A percentile compares a stretch with the other conserved stretches of the same genome.
Evolutionary conservation across 2,888 invertebrate genomes (phyloP).

Genomic region (Drosophila mulleri): DNA sequence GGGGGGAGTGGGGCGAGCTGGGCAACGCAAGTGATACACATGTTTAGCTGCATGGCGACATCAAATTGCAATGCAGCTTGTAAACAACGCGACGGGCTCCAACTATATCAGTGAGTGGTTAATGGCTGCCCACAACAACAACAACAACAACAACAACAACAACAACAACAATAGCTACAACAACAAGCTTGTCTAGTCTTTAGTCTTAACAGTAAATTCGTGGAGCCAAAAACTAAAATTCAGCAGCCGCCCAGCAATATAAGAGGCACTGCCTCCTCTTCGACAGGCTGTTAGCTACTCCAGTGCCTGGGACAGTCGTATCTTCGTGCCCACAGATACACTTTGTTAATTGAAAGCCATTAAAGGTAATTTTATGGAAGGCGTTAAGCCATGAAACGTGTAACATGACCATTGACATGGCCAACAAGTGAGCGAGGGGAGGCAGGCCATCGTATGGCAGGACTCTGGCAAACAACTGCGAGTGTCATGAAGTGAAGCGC

Average conservation of each 20-base stretch:
- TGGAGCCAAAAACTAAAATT: slow-evolving; percentile 29
- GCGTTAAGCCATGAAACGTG: slow-evolving; percentile 85
- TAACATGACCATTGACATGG: slow-evolving; percentile 83
- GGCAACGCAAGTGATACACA: slow-evolving; percentile 77
- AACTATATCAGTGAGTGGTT: slow-evolving; percentile 43
- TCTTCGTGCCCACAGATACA: slow-evolving; percentile 79
- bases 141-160: slow-evolving; percentile 5
- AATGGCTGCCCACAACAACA: slow-evolving; percentile 43
- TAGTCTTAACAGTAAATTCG: slow-evolving; percentile 65
- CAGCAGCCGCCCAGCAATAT: slow-evolving; percentile 34
- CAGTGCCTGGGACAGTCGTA: slow-evolving; percentile 43
- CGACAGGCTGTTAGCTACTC: slow-evolving; percentile 32
- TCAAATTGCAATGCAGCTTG: slow-evolving; percentile 67
- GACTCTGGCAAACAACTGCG: slow-evolving; percentile 42
- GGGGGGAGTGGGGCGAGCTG: not conserved
- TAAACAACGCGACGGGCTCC: slow-evolving; percentile 42
- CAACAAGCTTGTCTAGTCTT: slow-evolving; percentile 20
- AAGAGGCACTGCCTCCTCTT: slow-evolving; percentile 54
- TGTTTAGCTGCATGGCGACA: slow-evolving; percentile 83
- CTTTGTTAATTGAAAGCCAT: slow-evolving; percentile 86
- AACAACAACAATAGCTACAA: slow-evolving; percentile 20
- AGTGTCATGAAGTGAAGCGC: slow-evolving; percentile 56
- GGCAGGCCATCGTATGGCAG: not conserved
- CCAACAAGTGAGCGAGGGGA: slow-evolving; percentile 24
- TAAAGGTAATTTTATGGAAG: slow-evolving; percentile 86